Evolutionary conservation across 1,140 invertebrate species (phyloP).

Genomic region (Musca vetustissima): DNA sequence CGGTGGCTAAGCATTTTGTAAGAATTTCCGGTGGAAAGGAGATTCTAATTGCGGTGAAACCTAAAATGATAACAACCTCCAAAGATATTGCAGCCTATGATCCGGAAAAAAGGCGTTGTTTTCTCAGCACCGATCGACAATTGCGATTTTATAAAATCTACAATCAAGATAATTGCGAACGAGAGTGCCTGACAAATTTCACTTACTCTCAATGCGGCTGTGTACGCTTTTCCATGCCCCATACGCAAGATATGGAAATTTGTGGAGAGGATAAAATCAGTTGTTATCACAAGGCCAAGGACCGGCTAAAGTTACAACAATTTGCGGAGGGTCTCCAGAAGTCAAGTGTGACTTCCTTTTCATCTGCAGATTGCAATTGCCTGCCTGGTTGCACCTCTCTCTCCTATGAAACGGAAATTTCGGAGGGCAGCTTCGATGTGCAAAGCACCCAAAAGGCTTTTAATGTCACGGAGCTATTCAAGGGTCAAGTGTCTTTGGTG

Average conservation of each 20-base stretch:
- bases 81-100: conserved; percentile 53
- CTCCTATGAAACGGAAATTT: conserved; percentile 67
- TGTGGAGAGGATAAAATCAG: conserved; percentile 60
- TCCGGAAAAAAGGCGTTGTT: conserved; percentile 63
- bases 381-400: conserved; percentile 69
- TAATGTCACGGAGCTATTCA: background rate
- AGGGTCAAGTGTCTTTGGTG: conserved; percentile 49
- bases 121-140: conserved; percentile 63
- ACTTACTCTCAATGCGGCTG: conserved; percentile 60
- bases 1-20: conserved; percentile 63
- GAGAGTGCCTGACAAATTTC: conserved; percentile 76
- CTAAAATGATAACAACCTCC: conserved; percentile 66
- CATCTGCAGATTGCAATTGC: conserved; percentile 64
- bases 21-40: conserved; percentile 59
- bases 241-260: conserved; percentile 60
- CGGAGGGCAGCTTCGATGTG: conserved; percentile 66
- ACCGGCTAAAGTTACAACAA: conserved; percentile 60
- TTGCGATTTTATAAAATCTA: conserved; percentile 70
- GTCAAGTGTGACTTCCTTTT: conserved; percentile 52
- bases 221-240: conserved; percentile 62
- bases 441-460: conserved; percentile 58
- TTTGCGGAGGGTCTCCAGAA: conserved; percentile 52
- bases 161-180: conserved; percentile 73
- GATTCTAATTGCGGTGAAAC: conserved; percentile 63
- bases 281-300: conserved; percentile 59